Conservation (phyloP, 2,888 invertebrate species). For the Melanostoma mellinum region DNA sequence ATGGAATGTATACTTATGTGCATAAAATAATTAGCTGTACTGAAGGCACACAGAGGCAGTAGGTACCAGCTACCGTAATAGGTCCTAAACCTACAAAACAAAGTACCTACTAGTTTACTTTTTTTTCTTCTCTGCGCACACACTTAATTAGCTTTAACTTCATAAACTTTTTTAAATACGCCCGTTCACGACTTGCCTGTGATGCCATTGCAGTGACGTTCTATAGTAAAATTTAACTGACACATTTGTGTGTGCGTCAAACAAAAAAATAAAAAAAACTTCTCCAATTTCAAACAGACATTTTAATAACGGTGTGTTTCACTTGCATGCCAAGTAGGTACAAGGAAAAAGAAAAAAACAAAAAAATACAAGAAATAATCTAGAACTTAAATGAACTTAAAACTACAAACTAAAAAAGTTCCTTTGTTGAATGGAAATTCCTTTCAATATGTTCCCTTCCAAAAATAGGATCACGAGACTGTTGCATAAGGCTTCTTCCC, state of each 20-base stretch:
- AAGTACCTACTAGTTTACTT: slow-evolving; percentile 11
- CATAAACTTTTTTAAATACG: slow-evolving; percentile 30
- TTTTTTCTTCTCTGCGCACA: slow-evolving; percentile 4
- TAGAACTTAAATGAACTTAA: slow-evolving; percentile 50
- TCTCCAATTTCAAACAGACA: slow-evolving; percentile 26
- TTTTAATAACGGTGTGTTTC: not conserved
- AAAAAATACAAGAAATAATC: not conserved
- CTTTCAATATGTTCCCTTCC: slow-evolving; percentile 24
- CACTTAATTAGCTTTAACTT: slow-evolving; percentile 53
- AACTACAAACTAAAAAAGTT: not conserved
- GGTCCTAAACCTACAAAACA: slow-evolving; percentile 33
- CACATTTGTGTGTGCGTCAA: slow-evolving; percentile 15
- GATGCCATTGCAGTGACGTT: not conserved
- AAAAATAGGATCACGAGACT: slow-evolving; percentile 18
- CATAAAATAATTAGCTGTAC: slow-evolving; percentile 47
- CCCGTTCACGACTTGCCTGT: slow-evolving; percentile 19
- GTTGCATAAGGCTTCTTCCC: slow-evolving; percentile 42
- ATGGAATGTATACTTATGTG: slow-evolving; percentile 1
- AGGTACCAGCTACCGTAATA: slow-evolving; percentile 31
- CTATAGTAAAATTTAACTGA: slow-evolving; percentile 29
- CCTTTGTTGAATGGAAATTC: not conserved
- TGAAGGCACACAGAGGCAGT: slow-evolving; percentile 2
- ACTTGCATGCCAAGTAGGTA: slow-evolving; percentile 8
- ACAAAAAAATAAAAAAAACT: not conserved
- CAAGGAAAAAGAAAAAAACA: too few species aligned